Evolutionary conservation across 2,797 vertebrate genomes (phyloP).

Genomic region (Neostethus bicornis): DNA sequence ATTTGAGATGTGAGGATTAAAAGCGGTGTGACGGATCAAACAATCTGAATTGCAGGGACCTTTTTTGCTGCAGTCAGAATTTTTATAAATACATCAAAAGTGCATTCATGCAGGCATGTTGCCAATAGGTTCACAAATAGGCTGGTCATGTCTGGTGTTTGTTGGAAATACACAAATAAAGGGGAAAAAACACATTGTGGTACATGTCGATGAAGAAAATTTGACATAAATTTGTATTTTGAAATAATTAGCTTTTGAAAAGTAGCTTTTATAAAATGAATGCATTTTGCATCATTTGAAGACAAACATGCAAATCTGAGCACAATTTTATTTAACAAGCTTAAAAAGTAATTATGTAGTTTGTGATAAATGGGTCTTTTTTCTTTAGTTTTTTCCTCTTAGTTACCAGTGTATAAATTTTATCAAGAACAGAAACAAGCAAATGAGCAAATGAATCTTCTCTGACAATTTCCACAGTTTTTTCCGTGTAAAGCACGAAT

Average conservation of each 20-base stretch:
- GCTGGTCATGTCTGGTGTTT: constrained; percentile 23
- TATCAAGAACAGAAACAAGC: neutral
- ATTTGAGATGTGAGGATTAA: constrained; percentile 19
- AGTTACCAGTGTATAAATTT: constrained; percentile 13
- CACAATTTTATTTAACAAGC: neutral
- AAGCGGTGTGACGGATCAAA: constrained; percentile 41
- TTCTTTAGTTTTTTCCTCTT: neutral
- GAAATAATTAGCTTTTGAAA: constrained; percentile 32
- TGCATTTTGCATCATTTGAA: constrained; percentile 5
- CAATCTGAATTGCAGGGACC: constrained; percentile 19
- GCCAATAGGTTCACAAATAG: constrained; percentile 30
- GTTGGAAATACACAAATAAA: constrained; percentile 42
- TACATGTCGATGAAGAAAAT: constrained; percentile 37
- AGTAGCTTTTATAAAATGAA: constrained; percentile 21
- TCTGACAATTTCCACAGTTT: constrained; percentile 20
- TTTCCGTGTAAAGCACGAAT: constrained; percentile 23
- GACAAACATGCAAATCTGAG: neutral
- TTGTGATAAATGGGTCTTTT: neutral
- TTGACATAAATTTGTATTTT: constrained; percentile 16
- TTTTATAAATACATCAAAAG: constrained; percentile 45
- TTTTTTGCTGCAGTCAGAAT: constrained; percentile 37
- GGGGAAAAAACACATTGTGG: constrained; percentile 30
- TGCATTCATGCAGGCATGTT: constrained; percentile 32
- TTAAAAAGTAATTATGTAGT: neutral
- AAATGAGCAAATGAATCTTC: constrained; percentile 3